These are phyloP conservation scores for Trachemys scripta DNA, from an alignment of 2,113 vertebrate species.

Conservation along the genomic window DNA sequence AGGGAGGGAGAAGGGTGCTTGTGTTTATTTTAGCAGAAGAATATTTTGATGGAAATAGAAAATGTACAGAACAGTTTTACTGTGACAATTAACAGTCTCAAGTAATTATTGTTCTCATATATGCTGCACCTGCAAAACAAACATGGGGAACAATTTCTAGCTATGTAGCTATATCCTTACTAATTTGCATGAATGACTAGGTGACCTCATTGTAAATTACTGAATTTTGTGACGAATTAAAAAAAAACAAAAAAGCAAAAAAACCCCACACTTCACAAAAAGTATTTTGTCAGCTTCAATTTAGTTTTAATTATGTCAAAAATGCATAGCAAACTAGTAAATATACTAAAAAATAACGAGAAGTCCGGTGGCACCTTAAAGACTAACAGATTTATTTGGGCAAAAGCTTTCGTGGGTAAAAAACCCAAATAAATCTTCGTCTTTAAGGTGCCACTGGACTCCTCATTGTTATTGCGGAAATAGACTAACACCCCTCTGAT, in stretches of 20 bases:
- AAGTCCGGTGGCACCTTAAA: too few relatives aligned
- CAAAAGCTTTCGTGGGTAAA: too few relatives aligned
- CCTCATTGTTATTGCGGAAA: too few relatives aligned
- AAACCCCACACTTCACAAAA: neutral
- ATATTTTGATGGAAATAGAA: neutral
- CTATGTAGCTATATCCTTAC: neutral
- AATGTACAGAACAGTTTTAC: neutral
- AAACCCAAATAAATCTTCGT: too few relatives aligned
- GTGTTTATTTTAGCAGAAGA: neutral
- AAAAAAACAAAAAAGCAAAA: rapidly evolving
- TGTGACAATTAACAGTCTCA: neutral
- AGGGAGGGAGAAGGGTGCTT: neutral
- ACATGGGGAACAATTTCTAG: neutral
- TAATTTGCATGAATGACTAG: neutral
- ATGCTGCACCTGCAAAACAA: neutral
- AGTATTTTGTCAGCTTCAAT: neutral
- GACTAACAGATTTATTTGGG: too few relatives aligned
- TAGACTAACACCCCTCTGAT: too few relatives aligned
- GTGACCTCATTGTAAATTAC: neutral
- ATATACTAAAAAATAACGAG: neutral
- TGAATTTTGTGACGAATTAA: neutral
- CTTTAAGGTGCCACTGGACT: too few relatives aligned
- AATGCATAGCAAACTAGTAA: neutral
- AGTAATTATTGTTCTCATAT: neutral
- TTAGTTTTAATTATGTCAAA: neutral